These are phyloP conservation scores for Cyclophora albipunctata DNA, from an alignment of 2,888 invertebrate genomes.

Conservation along the genomic window DNA sequence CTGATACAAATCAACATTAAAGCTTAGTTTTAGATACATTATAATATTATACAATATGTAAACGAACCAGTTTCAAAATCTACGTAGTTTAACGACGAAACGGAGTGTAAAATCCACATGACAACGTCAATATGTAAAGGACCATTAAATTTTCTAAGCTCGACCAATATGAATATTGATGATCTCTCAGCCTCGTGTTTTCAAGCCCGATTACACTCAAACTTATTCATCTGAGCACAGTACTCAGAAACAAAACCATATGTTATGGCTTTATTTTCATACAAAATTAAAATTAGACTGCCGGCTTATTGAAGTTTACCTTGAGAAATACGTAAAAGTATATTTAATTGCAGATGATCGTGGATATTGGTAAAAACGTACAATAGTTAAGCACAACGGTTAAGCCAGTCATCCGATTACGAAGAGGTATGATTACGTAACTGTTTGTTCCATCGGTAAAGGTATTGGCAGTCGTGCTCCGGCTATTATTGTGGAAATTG, in stretches of 20 bases:
- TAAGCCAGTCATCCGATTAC: not conserved
- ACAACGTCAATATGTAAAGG: slow-evolving; percentile 7
- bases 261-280: too few relatives aligned
- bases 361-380: not conserved
- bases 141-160: slow-evolving; percentile 16
- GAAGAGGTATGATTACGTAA: not conserved
- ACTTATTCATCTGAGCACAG: slow-evolving; percentile 5
- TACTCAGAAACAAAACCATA: slow-evolving; percentile 4
- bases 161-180: slow-evolving; percentile 18
- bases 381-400: not conserved
- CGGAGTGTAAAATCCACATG: not conserved
- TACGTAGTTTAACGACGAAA: too few relatives aligned
- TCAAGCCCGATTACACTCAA: slow-evolving; percentile 10
- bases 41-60: too few relatives aligned
- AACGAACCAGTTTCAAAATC: too few relatives aligned
- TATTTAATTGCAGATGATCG: not conserved
- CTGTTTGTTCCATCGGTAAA: slow-evolving; percentile 2
- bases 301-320: not conserved
- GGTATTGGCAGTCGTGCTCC: slow-evolving; percentile 5
- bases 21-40: too few relatives aligned
- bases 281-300: too few relatives aligned
- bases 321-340: not conserved
- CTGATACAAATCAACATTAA: too few relatives aligned
- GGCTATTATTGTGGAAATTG: slow-evolving; percentile 7
- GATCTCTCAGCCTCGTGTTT: slow-evolving; percentile 11